Evolutionary conservation across 2,797 vertebrate genomes (phyloP).

Genomic region (Cuniculus paca): DNA sequence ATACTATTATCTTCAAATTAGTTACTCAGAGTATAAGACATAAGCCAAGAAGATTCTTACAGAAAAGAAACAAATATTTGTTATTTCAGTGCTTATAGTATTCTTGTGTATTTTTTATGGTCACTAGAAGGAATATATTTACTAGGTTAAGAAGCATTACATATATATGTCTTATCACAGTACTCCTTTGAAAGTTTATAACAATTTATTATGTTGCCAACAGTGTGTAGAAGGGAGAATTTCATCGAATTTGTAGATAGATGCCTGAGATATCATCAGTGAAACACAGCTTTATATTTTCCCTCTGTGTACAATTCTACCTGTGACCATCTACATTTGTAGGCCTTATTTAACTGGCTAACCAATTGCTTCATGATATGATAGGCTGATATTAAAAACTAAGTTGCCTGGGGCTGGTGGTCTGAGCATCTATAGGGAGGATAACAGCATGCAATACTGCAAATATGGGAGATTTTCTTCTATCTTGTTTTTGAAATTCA

Average conservation of each 20-base stretch:
- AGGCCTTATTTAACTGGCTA: not conserved
- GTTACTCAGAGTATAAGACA: too few relatives aligned
- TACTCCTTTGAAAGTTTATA: not conserved
- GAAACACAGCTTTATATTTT: constrained; percentile 16
- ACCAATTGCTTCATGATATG: not conserved
- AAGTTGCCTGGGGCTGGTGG: too few relatives aligned
- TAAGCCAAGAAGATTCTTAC: too few relatives aligned
- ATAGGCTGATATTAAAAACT: not conserved
- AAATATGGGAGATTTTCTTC: too few relatives aligned
- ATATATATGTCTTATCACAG: not conserved
- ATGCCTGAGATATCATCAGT: not conserved
- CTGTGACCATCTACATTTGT: not conserved
- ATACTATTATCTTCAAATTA: not conserved
- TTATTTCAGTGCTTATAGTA: not conserved
- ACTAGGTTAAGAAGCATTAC: not conserved
- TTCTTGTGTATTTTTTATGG: not conserved
- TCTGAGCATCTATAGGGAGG: too few relatives aligned
- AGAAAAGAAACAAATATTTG: not conserved
- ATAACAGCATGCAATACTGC: too few relatives aligned
- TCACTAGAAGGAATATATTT: not conserved
- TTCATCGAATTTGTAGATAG: not conserved
- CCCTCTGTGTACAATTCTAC: not conserved
- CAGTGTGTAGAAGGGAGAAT: not conserved
- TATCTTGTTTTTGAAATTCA: too few relatives aligned
- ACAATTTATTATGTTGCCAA: not conserved